phyloP scores from a whole-genome alignment of 2,113 vertebrate genomes.

The Rhinoptilus africanus region DNA sequence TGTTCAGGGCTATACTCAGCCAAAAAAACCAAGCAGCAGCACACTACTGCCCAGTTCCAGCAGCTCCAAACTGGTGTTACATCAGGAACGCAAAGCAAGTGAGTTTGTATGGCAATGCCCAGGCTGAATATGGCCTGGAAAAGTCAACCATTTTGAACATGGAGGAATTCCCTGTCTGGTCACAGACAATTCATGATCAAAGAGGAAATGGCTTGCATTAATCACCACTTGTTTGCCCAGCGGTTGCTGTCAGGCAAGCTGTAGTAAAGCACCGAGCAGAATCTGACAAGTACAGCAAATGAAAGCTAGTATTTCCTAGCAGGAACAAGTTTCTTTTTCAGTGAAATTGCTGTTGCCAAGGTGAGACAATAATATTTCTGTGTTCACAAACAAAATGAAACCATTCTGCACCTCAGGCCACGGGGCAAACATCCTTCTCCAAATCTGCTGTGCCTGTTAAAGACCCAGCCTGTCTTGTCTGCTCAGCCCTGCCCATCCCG shows the following conservation, averaged over 20 bases:
- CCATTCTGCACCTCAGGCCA: not conserved
- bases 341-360: conserved; percentile 30
- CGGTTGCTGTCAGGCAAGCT: not conserved
- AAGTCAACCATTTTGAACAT: not conserved
- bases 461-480: not conserved
- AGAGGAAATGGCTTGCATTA: not conserved
- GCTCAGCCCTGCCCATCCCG: not conserved
- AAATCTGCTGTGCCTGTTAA: not conserved
- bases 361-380: conserved; percentile 29
- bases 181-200: not conserved
- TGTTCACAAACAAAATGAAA: conserved; percentile 49
- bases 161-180: not conserved
- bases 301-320: conserved; percentile 11
- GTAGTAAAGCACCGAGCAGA: not conserved
- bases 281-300: conserved; percentile 9
- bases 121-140: not conserved
- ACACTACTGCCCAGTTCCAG: not conserved
- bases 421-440: not conserved
- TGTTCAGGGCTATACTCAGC: not conserved
- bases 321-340: not conserved
- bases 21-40: not conserved
- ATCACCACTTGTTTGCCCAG: not conserved
- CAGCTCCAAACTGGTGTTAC: not conserved
- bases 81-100: not conserved
- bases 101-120: not conserved